Conservation (phyloP, 2,797 vertebrate species). For the Miichthys miiuy region DNA sequence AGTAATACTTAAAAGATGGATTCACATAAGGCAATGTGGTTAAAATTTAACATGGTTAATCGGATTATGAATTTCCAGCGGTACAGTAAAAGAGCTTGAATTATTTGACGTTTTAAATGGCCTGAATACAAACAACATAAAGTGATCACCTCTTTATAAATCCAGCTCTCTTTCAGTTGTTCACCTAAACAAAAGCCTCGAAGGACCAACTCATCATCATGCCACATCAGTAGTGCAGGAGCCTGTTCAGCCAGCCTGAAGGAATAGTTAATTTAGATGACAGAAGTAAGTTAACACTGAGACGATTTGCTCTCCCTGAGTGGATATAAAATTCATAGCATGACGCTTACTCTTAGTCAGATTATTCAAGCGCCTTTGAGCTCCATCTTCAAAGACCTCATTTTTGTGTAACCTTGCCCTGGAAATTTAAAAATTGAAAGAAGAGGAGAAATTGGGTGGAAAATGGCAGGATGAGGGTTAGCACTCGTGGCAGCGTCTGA, state of each 20-base stretch:
- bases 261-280: constrained; percentile 81
- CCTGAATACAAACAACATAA: constrained; percentile 74
- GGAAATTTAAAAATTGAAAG: constrained; percentile 70
- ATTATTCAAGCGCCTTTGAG: constrained; percentile 80
- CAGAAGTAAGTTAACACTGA: constrained; percentile 78
- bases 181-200: constrained; percentile 67
- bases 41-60: constrained; percentile 73
- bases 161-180: constrained; percentile 53
- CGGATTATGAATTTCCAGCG: constrained; percentile 71
- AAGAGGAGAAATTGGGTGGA: constrained; percentile 65
- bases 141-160: constrained; percentile 71
- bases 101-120: constrained; percentile 72
- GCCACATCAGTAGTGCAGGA: constrained; percentile 70
- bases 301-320: constrained; percentile 79
- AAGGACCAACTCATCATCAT: constrained; percentile 71
- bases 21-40: constrained; percentile 73
- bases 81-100: constrained; percentile 55
- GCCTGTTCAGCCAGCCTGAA: constrained; percentile 68
- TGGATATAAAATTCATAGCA: constrained; percentile 82
- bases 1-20: constrained; percentile 60
- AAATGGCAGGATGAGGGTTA: constrained; percentile 67
- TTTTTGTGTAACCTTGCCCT: constrained; percentile 76
- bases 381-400: constrained; percentile 80
- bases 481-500: constrained; percentile 45
- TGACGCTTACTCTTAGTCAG: constrained; percentile 74